Percentiles rank a stretch among this genome's conserved stretches.
Conservation (phyloP, 2,888 invertebrate genomes). For the Lepetodrilus schrolli region DNA sequence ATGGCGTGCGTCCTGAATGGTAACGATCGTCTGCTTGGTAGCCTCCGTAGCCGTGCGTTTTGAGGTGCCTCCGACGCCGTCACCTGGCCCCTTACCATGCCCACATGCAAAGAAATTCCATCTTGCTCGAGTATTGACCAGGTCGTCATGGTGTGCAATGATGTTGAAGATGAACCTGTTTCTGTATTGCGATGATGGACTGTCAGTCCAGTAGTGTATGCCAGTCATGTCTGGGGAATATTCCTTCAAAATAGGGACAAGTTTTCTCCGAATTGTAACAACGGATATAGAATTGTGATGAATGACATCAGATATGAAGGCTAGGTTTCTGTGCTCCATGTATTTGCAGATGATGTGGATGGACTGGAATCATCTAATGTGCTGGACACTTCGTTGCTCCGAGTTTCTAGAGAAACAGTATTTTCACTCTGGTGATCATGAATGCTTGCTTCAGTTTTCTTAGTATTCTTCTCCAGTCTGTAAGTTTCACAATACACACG, state of each 20-base stretch:
- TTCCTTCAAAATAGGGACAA: not conserved
- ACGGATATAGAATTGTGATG: not conserved
- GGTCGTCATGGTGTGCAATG: not conserved
- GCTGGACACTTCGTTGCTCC: no score
- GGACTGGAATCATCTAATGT: no score
- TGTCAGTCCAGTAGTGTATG: not conserved
- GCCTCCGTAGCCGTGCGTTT: not conserved
- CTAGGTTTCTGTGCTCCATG: no score
- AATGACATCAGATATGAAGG: not conserved
- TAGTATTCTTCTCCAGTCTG: no score
- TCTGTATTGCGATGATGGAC: not conserved
- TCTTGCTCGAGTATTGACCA: not conserved
- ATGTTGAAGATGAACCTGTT: not conserved
- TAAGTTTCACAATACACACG: no score
- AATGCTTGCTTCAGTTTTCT: no score
- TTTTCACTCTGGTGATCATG: no score
- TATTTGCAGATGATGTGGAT: no score
- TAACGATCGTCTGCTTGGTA: no score
- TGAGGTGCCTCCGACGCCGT: not conserved
- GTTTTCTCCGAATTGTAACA: not conserved
- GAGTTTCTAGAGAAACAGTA: no score
- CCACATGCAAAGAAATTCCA: not conserved
- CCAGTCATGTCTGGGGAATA: not conserved
- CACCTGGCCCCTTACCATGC: not conserved
- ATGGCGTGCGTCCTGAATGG: not conserved